Evolutionary conservation across 2,888 invertebrate genomes (phyloP).

Genomic region (Odontocolon sp.): DNA sequence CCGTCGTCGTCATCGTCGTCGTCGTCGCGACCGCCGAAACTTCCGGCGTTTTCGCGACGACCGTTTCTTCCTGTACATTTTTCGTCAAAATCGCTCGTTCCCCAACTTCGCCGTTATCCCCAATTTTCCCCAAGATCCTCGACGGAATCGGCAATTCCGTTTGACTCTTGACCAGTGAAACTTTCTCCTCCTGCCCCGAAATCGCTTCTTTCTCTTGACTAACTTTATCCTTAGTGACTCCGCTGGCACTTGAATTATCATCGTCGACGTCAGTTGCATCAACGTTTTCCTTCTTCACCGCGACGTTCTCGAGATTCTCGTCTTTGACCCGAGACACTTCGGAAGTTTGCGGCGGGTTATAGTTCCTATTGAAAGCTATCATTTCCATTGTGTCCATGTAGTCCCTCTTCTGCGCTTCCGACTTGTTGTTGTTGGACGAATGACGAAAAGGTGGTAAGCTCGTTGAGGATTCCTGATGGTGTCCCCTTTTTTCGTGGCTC

Average conservation of each 20-base stretch:
- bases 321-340: constrained; percentile 9
- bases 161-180: neutral
- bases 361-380: constrained; percentile 9
- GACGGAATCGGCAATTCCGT: constrained; percentile 3
- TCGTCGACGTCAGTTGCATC: neutral
- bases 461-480: constrained; percentile 63
- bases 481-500: constrained; percentile 67
- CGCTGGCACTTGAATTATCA: neutral
- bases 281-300: constrained; percentile 18
- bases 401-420: constrained; percentile 66
- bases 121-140: neutral
- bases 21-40: constrained; percentile 15
- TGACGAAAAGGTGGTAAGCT: constrained; percentile 52
- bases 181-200: constrained; percentile 22
- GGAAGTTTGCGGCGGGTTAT: neutral
- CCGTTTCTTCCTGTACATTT: constrained; percentile 54
- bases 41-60: constrained; percentile 55
- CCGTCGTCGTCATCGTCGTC: neutral
- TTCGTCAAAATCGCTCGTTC: constrained; percentile 53
- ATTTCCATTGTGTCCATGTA: no score
- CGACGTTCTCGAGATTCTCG: constrained; percentile 8
- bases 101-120: constrained; percentile 30
- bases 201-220: constrained; percentile 20
- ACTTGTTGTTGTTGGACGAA: constrained; percentile 70
- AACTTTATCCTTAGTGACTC: constrained; percentile 36